A percentile compares a stretch with the other conserved stretches of the same genome.
phyloP scores from a whole-genome alignment of 2,113 vertebrate genomes.

The Thalassoma bifasciatum region DNA sequence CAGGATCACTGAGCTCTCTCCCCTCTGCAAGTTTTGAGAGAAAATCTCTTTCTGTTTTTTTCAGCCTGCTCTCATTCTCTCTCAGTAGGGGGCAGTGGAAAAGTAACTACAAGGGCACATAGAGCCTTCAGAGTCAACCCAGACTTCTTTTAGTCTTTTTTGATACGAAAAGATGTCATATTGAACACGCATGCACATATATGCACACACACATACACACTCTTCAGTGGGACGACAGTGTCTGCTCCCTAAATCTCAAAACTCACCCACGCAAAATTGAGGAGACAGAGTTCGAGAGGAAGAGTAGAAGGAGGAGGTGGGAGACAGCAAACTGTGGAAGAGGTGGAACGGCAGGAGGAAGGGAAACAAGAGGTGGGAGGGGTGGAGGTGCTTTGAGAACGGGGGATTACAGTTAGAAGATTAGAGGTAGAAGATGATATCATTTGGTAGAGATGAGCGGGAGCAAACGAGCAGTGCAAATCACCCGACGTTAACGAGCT shows the following conservation, averaged over 20 bases:
- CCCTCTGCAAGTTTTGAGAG: conserved; percentile 62
- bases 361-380: conserved; percentile 53
- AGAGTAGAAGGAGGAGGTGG: conserved; percentile 26
- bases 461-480: conserved; percentile 83
- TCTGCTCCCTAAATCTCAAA: conserved; percentile 58
- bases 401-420: conserved; percentile 72
- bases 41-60: conserved; percentile 45
- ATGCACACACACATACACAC: conserved; percentile 16
- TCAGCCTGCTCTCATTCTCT: conserved; percentile 52
- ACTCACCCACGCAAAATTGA: conserved; percentile 64
- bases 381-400: conserved; percentile 52
- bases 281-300: conserved; percentile 42
- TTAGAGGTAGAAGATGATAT: conserved; percentile 80
- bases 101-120: conserved; percentile 76
- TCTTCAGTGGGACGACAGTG: conserved; percentile 60
- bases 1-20: conserved; percentile 63
- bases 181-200: conserved; percentile 54
- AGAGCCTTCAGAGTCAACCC: conserved; percentile 74
- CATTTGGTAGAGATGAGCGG: conserved; percentile 79
- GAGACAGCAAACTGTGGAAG: conserved; percentile 22
- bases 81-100: conserved; percentile 72
- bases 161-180: conserved; percentile 70
- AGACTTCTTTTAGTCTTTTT: conserved; percentile 76
- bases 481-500: conserved; percentile 82
- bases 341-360: conserved; percentile 35